Percentiles rank a stretch among this genome's conserved stretches.
Conservation (phyloP, 2,888 invertebrate species). For the Phania funesta region DNA sequence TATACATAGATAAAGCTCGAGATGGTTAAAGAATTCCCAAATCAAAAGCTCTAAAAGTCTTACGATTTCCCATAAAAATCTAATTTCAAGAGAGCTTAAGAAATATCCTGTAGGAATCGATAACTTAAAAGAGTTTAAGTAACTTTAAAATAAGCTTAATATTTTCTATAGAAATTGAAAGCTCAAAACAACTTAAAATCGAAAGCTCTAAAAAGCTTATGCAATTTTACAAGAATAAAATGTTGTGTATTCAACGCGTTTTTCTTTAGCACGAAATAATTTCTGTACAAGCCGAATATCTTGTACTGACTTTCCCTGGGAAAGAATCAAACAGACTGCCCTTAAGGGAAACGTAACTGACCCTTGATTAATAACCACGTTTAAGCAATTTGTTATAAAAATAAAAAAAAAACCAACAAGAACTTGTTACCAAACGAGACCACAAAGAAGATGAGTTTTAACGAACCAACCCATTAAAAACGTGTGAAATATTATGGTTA, state of each 20-base stretch:
- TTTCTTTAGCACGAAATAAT: not conserved
- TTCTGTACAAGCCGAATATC: not conserved
- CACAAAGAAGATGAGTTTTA: not conserved
- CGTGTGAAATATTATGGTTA: not conserved
- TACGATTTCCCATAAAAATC: not conserved
- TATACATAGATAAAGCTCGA: too few species aligned
- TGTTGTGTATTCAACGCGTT: too few species aligned
- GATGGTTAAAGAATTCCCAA: too few species aligned
- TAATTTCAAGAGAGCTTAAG: not conserved
- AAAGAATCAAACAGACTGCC: constrained; percentile 16
- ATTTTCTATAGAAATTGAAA: not conserved
- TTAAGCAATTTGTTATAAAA: constrained; percentile 63
- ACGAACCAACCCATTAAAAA: constrained; percentile 7
- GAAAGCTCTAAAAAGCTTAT: not conserved
- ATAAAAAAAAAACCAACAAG: constrained; percentile 10
- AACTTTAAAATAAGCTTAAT: too few species aligned
- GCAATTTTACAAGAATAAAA: not conserved
- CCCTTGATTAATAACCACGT: constrained; percentile 60
- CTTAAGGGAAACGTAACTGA: constrained; percentile 47
- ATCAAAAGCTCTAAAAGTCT: too few species aligned
- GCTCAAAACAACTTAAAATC: not conserved
- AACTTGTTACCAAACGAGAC: not conserved
- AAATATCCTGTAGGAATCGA: not conserved
- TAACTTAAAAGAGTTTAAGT: too few species aligned
- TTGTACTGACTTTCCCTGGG: not conserved